phyloP scores from a whole-genome alignment of 2,113 vertebrate species.

The Lepus timidus region DNA sequence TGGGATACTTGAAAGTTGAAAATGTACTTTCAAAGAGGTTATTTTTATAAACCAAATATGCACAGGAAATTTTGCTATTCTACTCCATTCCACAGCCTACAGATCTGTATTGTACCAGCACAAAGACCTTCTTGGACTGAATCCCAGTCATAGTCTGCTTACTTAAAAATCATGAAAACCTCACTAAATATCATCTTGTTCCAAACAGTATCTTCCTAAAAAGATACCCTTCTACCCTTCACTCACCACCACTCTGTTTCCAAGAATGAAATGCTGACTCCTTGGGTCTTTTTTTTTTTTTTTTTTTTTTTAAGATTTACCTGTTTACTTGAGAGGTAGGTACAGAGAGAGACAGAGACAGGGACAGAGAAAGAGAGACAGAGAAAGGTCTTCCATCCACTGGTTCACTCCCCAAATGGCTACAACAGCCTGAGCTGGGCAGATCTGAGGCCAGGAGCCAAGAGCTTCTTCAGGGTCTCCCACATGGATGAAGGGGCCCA shows the following conservation, averaged over 20 bases:
- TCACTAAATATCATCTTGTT: not conserved
- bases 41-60: conserved; percentile 82
- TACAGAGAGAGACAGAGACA: too few relatives aligned
- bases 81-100: conserved; percentile 70
- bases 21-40: conserved; percentile 81
- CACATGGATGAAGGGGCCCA: too few relatives aligned
- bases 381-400: too few relatives aligned
- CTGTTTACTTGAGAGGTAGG: too few relatives aligned
- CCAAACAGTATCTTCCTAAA: conserved; percentile 5
- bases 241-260: not conserved
- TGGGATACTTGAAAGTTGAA: conserved; percentile 74
- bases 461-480: too few relatives aligned
- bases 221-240: not conserved
- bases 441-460: too few relatives aligned
- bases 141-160: conserved; percentile 66
- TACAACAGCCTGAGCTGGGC: too few relatives aligned
- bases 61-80: conserved; percentile 81
- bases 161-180: conserved; percentile 62
- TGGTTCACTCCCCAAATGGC: too few relatives aligned
- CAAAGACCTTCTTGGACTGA: conserved; percentile 71
- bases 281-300: not conserved
- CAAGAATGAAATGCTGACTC: not conserved
- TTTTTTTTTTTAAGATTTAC: too few relatives aligned
- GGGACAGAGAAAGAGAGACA: too few relatives aligned
- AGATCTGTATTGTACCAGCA: conserved; percentile 74